Evolutionary conservation across 2,113 vertebrate genomes (phyloP).

Genomic region (Prietella phreatophila): DNA sequence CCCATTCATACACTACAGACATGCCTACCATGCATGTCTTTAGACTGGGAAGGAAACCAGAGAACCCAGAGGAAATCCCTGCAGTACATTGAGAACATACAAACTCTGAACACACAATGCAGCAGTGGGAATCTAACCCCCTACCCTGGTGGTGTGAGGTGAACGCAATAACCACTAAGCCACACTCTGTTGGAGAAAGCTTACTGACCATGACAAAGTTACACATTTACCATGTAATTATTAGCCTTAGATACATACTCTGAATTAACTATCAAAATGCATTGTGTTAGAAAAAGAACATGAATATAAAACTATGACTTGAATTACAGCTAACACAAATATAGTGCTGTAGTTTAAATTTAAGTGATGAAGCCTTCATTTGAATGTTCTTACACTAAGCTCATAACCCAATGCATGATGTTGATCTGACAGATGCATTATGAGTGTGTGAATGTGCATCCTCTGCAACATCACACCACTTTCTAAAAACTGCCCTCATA

Average conservation of each 20-base stretch:
- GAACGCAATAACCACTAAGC: too few relatives aligned
- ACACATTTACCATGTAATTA: too few relatives aligned
- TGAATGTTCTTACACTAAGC: not conserved
- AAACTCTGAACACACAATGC: too few relatives aligned
- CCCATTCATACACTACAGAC: too few relatives aligned
- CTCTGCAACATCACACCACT: not conserved
- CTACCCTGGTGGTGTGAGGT: too few relatives aligned
- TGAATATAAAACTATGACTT: not conserved
- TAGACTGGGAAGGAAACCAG: too few relatives aligned
- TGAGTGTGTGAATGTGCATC: not conserved
- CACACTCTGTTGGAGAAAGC: not conserved
- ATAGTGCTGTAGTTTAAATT: not conserved
- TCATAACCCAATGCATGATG: not conserved
- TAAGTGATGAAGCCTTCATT: not conserved
- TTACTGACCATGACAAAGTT: not conserved
- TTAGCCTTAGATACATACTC: not conserved
- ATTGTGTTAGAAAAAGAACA: not conserved
- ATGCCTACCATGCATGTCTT: too few relatives aligned
- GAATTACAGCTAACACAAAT: not conserved
- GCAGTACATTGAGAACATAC: too few relatives aligned
- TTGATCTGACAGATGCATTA: not conserved
- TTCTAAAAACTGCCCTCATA: not conserved
- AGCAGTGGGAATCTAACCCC: too few relatives aligned
- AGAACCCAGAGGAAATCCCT: too few relatives aligned
- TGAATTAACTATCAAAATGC: not conserved